phyloP scores from a whole-genome alignment of 2,888 invertebrate species.

The Harpagoxenus sublaevis region DNA sequence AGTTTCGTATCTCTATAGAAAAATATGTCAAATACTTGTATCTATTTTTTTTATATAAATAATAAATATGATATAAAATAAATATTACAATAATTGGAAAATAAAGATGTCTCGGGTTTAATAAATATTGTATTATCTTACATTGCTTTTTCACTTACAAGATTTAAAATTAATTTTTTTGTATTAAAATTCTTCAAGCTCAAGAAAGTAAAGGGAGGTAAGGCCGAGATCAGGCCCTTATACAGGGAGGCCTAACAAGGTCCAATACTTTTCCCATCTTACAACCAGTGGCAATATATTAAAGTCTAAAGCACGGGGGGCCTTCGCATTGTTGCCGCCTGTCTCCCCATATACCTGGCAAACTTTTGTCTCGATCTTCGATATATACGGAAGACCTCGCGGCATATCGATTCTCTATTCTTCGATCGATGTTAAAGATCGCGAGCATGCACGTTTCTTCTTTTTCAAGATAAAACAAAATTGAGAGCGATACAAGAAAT shows the following conservation, averaged over 20 bases:
- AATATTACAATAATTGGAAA: background rate
- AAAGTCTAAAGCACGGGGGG: constrained; percentile 85
- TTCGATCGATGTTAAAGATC: constrained; percentile 84
- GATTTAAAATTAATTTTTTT: constrained; percentile 61
- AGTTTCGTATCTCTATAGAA: background rate
- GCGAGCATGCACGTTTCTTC: constrained; percentile 77
- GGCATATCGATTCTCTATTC: constrained; percentile 58
- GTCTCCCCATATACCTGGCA: constrained; percentile 76
- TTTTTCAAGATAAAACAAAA: constrained; percentile 21
- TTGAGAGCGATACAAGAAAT: background rate
- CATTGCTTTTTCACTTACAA: background rate
- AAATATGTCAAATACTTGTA: background rate
- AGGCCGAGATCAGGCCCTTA: constrained; percentile 80
- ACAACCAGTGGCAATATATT: constrained; percentile 84
- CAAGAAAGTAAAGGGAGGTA: constrained; percentile 76
- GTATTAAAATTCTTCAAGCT: constrained; percentile 84
- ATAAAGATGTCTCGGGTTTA: background rate
- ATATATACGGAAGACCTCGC: constrained; percentile 70
- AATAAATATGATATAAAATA: background rate
- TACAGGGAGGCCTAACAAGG: constrained; percentile 85
- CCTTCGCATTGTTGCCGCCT: constrained; percentile 83
- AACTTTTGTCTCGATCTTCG: constrained; percentile 81
- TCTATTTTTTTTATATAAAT: background rate
- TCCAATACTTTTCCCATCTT: constrained; percentile 84
- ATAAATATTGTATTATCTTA: constrained; percentile 1